Evolutionary conservation across 2,888 invertebrate genomes (phyloP).

Genomic region (Plemyria rubiginata): DNA sequence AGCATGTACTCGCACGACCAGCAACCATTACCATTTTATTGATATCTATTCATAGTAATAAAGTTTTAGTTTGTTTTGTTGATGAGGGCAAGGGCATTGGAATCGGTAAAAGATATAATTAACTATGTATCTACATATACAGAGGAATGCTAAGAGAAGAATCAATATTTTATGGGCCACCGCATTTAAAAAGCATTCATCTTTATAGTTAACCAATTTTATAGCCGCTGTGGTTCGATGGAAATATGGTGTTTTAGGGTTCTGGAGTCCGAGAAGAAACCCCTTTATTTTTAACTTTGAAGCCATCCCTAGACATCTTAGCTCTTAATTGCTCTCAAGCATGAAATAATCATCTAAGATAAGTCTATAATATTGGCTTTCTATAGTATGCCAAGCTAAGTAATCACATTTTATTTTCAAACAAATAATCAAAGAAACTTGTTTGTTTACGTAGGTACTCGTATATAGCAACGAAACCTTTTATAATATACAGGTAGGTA

Average conservation of each 20-base stretch:
- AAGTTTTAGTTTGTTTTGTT: constrained; percentile 22
- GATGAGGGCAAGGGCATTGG: constrained; percentile 29
- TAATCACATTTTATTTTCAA: neutral
- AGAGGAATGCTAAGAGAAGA: constrained; percentile 20
- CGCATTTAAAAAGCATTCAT: constrained; percentile 37
- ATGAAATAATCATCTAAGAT: neutral
- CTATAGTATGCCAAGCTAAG: neutral
- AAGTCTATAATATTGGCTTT: neutral
- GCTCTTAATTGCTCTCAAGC: neutral
- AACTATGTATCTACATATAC: constrained; percentile 13
- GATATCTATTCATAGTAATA: constrained; percentile 32
- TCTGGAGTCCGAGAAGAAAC: neutral
- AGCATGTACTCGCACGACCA: constrained; percentile 29
- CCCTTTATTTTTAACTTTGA: too few species aligned
- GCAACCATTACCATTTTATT: constrained; percentile 38
- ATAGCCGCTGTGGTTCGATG: constrained; percentile 32
- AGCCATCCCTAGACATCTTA: too few species aligned
- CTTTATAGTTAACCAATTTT: constrained; percentile 33
- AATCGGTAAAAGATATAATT: constrained; percentile 24
- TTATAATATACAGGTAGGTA: neutral
- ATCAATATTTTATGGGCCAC: constrained; percentile 45
- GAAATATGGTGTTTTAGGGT: neutral
- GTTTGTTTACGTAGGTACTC: neutral
- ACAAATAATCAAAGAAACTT: neutral
- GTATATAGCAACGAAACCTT: neutral